Percentiles rank a stretch among this genome's conserved stretches.
Conservation (phyloP, 2,113 vertebrate species). For the Hipposideros armiger region DNA sequence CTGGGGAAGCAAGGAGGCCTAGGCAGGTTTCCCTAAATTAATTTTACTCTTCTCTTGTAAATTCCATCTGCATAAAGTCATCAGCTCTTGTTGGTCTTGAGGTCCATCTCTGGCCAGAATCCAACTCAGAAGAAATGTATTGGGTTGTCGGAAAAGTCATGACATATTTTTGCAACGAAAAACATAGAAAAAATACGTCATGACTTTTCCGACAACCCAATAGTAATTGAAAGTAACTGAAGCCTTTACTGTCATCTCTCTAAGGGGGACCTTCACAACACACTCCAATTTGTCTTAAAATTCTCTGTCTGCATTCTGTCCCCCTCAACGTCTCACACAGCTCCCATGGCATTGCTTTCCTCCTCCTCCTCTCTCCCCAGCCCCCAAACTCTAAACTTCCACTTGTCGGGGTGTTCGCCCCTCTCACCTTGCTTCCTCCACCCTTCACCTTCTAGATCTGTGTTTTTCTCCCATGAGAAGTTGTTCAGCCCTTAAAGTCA, state of each 20-base stretch:
- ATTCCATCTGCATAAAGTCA: background rate
- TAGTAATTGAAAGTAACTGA: background rate
- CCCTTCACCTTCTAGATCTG: background rate
- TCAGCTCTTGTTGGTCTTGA: background rate
- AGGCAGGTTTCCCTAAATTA: background rate
- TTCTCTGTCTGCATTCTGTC: background rate
- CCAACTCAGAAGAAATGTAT: background rate
- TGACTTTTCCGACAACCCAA: no score
- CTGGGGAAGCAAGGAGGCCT: background rate
- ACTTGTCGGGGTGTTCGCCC: accelerated
- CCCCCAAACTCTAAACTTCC: no score
- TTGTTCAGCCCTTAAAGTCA: background rate
- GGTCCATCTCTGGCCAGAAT: background rate
- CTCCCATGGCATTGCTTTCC: background rate
- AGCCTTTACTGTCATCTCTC: background rate
- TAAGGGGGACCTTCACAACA: background rate
- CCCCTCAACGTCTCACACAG: background rate
- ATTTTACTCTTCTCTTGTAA: background rate
- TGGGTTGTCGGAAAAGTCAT: no score
- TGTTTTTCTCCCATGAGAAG: background rate
- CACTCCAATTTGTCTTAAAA: background rate
- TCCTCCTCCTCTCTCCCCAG: background rate
- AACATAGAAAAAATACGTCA: no score
- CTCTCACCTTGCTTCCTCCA: background rate
- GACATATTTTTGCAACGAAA: no score